Conservation (phyloP, 2,113 vertebrate species). For the Sigmodon hispidus region DNA sequence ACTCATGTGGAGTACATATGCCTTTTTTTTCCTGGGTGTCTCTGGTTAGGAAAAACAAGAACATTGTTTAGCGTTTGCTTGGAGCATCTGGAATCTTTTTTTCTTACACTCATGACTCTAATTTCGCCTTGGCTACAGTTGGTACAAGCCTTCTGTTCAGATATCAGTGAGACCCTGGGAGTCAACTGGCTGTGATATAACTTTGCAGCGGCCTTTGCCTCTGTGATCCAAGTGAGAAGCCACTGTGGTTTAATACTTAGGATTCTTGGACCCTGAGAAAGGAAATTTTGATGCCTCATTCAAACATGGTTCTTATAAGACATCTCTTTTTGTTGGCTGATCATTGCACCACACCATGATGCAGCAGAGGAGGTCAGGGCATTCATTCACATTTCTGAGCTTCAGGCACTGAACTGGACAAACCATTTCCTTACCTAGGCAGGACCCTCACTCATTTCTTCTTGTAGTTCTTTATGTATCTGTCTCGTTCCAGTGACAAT, state of each 20-base stretch:
- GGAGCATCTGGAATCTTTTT: slow-evolving; percentile 3
- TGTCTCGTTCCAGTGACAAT: neutral
- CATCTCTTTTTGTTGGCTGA: neutral
- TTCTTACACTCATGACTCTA: neutral
- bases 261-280: neutral
- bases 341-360: neutral
- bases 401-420: neutral
- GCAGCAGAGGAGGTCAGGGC: neutral
- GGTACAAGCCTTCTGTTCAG: neutral
- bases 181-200: neutral
- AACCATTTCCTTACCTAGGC: neutral
- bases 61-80: neutral
- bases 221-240: neutral
- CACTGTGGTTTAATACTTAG: neutral
- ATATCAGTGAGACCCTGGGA: neutral
- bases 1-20: neutral
- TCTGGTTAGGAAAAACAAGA: neutral
- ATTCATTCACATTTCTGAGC: neutral
- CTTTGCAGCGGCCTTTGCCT: neutral
- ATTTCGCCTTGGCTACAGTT: neutral
- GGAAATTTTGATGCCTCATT: neutral
- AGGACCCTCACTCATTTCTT: neutral
- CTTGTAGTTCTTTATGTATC: neutral
- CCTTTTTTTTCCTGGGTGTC: neutral
- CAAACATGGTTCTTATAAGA: neutral